These are phyloP conservation scores for Aporophyla nigra DNA, from an alignment of 2,888 invertebrate genomes.

Conservation along the genomic window DNA sequence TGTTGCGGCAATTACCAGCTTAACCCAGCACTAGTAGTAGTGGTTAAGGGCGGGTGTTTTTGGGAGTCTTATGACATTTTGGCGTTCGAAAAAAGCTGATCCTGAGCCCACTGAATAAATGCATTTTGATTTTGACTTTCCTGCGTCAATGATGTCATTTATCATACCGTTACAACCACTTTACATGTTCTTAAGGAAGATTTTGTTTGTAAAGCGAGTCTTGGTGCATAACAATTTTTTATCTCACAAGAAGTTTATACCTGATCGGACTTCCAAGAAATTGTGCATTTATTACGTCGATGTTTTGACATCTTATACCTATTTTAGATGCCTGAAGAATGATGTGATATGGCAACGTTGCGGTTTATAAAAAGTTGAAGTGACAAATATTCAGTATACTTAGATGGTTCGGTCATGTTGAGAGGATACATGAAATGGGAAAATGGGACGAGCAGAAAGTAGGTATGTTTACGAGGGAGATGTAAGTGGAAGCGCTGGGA, in stretches of 20 bases:
- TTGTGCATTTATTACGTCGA: not conserved
- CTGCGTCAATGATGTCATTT: not conserved
- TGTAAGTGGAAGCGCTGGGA: not conserved
- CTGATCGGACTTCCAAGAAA: not conserved
- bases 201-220: not conserved
- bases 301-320: constrained; percentile 9
- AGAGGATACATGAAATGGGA: not conserved
- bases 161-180: not conserved
- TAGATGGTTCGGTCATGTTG: not conserved
- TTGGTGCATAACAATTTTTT: not conserved
- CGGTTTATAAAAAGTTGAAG: not conserved
- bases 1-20: not conserved
- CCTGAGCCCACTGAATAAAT: not conserved
- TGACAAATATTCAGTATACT: not conserved
- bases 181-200: not conserved
- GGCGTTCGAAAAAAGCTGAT: too few relatives aligned
- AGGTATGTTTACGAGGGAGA: not conserved
- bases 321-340: not conserved
- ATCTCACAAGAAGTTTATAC: not conserved
- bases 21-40: not conserved
- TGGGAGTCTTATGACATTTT: too few relatives aligned
- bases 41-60: not conserved
- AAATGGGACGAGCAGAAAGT: too few relatives aligned
- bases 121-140: not conserved
- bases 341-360: not conserved